Base-by-base conservation (phyloP, 2,797 vertebrate genomes). In the Otolemur crassicaudatus region DNA sequence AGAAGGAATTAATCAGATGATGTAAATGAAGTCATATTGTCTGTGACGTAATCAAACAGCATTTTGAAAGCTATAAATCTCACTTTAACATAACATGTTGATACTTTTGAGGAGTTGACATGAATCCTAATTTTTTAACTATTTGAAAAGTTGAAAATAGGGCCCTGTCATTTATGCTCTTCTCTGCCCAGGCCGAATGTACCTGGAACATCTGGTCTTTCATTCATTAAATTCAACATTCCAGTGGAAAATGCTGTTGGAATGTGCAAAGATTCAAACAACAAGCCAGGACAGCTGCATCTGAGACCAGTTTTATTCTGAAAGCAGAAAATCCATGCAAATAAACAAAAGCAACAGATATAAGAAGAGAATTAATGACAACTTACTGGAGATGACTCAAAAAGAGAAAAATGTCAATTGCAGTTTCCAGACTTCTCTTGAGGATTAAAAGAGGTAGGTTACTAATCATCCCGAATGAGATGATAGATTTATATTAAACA, bases 261-360 rank as follows among this genome's bases (percentile, higher is more conserved):
- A 96, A 97, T 96, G 91, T 95, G 95, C 83, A 95, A 84, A 96
- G 92, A 96, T 72, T 92, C 80, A 95, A 91, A 90, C 53, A 94
- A 97, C 53, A 94, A 97, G 69, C 75, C 94, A 95, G 79, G 67
- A 96, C 90, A 97, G 95, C 91, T 96, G 93, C 90, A 96, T 87
- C 95, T 79, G 77, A 96, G 92, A 81, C 90, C 58, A 86, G 91
- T 92, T 96, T 93, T 96, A 94, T 94, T 97, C 87, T 63, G 90
- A 97, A 97, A 96, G 46, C 77, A 92, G 90, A 95, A 97, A 97
- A 86, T 56, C 27, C 77, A 63, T 86, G 81, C 90, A 96, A 95
- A 95, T 73, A 97, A 96, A 96, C 91, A 96, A 94, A 8, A 91
- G 80, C 94, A 96, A 87, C 31, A 75, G 87, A 60, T 56, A 69